A percentile compares a stretch with the other conserved stretches of the same genome.
Conservation (phyloP, 2,888 invertebrate genomes). For the Melieria picta region DNA sequence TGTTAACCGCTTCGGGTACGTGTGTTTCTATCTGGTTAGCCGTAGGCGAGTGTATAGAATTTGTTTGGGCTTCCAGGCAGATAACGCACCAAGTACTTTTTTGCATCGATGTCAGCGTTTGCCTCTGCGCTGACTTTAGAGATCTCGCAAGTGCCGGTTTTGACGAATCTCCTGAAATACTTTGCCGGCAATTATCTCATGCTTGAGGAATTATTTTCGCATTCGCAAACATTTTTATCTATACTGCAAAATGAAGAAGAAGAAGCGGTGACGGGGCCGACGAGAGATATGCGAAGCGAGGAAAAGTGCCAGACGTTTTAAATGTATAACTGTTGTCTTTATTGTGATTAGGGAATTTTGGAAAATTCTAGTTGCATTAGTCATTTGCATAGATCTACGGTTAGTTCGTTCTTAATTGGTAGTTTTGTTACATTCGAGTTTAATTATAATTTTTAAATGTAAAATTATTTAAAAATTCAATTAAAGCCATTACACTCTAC, state of each 20-base stretch:
- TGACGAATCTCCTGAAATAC: background rate
- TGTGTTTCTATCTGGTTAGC: background rate
- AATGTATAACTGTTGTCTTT: background rate
- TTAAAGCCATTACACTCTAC: too few species aligned
- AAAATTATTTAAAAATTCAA: too few species aligned
- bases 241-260: background rate
- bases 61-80: background rate
- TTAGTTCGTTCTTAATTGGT: too few species aligned
- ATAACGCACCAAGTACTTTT: background rate
- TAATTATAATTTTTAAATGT: too few species aligned
- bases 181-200: slow-evolving; percentile 32
- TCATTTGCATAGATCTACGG: background rate
- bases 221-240: slow-evolving; percentile 17
- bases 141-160: background rate
- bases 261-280: background rate
- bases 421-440: too few species aligned
- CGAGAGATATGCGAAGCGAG: too few species aligned
- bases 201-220: slow-evolving; percentile 18
- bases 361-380: background rate
- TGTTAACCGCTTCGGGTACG: slow-evolving; percentile 10
- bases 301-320: background rate
- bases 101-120: slow-evolving; percentile 4
- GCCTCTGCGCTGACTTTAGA: too few species aligned
- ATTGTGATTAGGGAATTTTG: background rate
- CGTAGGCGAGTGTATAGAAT: background rate